Percentiles rank a stretch among this genome's conserved stretches.
Evolutionary conservation across 2,113 vertebrate species (phyloP).

Genomic region (Varanus komodoensis): DNA sequence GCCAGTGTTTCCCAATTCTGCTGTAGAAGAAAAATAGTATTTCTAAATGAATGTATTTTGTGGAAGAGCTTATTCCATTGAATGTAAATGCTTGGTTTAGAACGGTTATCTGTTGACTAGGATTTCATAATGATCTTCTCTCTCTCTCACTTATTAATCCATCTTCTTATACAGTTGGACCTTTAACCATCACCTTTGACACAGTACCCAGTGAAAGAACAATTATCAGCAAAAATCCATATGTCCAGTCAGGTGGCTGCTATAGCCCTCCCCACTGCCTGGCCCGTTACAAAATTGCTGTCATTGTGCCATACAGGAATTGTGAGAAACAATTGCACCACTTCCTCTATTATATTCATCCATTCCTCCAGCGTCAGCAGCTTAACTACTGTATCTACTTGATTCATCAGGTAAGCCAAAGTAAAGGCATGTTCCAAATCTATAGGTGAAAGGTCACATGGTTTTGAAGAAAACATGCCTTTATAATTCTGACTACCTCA

Average conservation of each 20-base stretch:
- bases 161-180: constrained; percentile 70
- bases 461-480: background rate
- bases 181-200: constrained; percentile 66
- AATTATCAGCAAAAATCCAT: constrained; percentile 72
- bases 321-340: constrained; percentile 68
- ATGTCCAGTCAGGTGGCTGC: constrained; percentile 68
- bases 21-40: background rate
- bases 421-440: background rate
- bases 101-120: background rate
- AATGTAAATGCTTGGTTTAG: background rate
- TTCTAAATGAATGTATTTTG: background rate
- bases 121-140: background rate
- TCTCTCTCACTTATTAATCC: background rate
- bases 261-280: constrained; percentile 76
- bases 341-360: constrained; percentile 77
- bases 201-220: constrained; percentile 62
- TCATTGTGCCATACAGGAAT: constrained; percentile 75
- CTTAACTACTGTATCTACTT: constrained; percentile 76
- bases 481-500: background rate
- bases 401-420: constrained; percentile 76
- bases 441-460: background rate
- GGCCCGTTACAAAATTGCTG: constrained; percentile 72
- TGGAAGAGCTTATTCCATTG: rapidly evolving
- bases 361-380: constrained; percentile 79
- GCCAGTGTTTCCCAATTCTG: background rate